phyloP scores from a whole-genome alignment of 2,113 vertebrate species.

The Phaethon lepturus region DNA sequence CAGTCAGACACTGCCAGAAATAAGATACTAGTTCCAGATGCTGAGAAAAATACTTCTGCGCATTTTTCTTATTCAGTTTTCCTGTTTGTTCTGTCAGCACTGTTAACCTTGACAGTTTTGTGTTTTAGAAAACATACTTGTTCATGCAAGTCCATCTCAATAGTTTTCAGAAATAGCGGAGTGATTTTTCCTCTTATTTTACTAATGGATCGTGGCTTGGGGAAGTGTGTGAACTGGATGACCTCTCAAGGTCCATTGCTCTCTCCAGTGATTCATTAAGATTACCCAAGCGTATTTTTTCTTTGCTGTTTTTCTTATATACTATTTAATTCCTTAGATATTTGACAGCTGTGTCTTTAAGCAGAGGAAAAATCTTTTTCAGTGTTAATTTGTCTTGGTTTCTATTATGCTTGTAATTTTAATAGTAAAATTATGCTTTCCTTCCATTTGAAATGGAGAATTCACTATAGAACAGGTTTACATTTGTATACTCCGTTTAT shows the following conservation, averaged over 20 bases:
- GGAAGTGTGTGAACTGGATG: background rate
- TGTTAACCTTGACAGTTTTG: background rate
- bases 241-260: background rate
- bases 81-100: background rate
- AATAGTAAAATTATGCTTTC: background rate
- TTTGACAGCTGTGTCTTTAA: background rate
- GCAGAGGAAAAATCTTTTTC: background rate
- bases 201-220: background rate
- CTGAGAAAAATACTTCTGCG: background rate
- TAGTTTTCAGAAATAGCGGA: background rate
- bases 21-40: background rate
- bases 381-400: background rate
- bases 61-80: background rate
- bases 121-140: background rate
- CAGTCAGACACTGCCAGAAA: background rate
- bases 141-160: background rate
- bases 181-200: background rate
- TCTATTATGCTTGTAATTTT: background rate
- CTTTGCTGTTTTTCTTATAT: background rate
- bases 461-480: background rate
- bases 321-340: background rate
- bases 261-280: background rate
- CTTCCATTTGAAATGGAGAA: background rate
- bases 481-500: background rate
- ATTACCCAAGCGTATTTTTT: background rate